These are phyloP conservation scores for Gastrophysa polygoni DNA, from an alignment of 2,888 invertebrate species.

Conservation along the genomic window DNA sequence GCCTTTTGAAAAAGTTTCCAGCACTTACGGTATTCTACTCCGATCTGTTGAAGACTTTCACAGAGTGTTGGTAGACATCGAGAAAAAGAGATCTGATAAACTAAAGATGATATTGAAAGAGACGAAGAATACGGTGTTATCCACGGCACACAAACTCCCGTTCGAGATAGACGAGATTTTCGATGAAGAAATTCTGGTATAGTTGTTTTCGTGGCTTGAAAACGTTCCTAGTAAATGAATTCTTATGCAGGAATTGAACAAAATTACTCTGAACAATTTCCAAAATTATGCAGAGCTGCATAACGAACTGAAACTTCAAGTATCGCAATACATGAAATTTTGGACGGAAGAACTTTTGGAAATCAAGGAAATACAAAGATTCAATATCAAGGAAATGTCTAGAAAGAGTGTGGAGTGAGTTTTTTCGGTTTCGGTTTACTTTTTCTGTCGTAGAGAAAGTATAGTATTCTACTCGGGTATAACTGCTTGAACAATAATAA, in stretches of 20 bases:
- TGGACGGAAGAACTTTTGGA: constrained; percentile 39
- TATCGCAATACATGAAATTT: constrained; percentile 26
- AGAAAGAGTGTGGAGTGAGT: constrained; percentile 23
- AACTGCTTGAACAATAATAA: no score
- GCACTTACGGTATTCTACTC: constrained; percentile 26
- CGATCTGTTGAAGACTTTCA: constrained; percentile 39
- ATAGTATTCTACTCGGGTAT: no score
- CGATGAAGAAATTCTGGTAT: constrained; percentile 50
- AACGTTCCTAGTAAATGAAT: background rate
- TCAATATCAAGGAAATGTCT: constrained; percentile 22
- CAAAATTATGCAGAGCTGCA: constrained; percentile 46
- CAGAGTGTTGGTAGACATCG: constrained; percentile 35
- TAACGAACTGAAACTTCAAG: constrained; percentile 41
- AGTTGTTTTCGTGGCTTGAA: no score
- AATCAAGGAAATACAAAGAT: constrained; percentile 22
- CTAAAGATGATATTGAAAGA: constrained; percentile 44
- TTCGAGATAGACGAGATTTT: constrained; percentile 49
- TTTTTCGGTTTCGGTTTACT: background rate
- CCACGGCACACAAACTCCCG: constrained; percentile 46
- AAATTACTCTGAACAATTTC: constrained; percentile 49
- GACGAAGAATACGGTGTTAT: constrained; percentile 42
- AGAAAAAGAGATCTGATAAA: constrained; percentile 42
- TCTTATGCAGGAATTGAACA: constrained; percentile 46
- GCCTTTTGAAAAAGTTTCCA: constrained; percentile 14
- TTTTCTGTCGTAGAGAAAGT: background rate